Conservation (phyloP, 1,140 invertebrate species). For the Zophobas atratus region DNA sequence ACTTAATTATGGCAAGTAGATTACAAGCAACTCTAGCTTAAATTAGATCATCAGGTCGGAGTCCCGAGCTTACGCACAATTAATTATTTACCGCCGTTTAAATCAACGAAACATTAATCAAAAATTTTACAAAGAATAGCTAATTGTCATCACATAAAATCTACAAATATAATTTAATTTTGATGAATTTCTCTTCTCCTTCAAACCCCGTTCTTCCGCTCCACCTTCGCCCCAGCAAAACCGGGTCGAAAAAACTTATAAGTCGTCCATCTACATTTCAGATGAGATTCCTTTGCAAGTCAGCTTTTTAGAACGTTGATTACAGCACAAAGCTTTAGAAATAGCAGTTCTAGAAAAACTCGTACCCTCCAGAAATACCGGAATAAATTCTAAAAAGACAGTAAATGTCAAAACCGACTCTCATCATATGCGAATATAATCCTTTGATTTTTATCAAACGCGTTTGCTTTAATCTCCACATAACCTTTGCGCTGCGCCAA, state of each 20-base stretch:
- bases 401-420: conserved; percentile 7
- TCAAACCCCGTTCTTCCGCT: no score
- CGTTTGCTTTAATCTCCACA: conserved; percentile 20
- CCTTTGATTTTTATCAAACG: conserved; percentile 24
- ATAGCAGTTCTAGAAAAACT: background rate
- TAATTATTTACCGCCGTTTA: no score
- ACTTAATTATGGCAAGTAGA: no score
- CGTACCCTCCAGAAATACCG: background rate
- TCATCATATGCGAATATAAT: conserved; percentile 2
- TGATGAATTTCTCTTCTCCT: no score
- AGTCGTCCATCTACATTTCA: conserved; percentile 6
- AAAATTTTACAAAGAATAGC: no score
- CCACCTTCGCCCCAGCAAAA: background rate
- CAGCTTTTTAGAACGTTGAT: conserved; percentile 11
- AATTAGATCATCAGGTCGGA: no score
- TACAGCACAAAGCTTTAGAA: background rate
- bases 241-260: background rate
- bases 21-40: no score
- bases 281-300: conserved; percentile 3
- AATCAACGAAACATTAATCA: no score
- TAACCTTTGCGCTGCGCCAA: background rate
- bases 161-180: no score
- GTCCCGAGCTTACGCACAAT: no score
- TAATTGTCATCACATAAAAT: no score
- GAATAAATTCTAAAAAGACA: background rate